Evolutionary conservation across 2,797 vertebrate genomes (phyloP).

Genomic region (Crocodylus rhombifer): DNA sequence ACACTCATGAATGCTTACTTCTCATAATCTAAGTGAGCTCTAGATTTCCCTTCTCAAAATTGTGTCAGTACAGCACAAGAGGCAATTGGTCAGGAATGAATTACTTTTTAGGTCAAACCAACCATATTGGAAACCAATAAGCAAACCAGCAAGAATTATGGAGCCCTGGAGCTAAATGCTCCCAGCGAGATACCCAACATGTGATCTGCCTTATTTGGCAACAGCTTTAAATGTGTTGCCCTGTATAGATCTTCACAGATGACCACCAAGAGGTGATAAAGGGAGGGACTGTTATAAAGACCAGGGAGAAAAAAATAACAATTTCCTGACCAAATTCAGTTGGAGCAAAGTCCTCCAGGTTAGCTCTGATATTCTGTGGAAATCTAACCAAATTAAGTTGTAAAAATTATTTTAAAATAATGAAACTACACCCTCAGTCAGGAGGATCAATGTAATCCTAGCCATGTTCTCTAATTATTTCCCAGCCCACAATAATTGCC

Average conservation of each 20-base stretch:
- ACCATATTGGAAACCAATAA: neutral
- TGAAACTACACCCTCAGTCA: neutral
- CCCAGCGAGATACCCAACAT: accelerated
- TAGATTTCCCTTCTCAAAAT: neutral
- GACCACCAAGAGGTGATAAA: neutral
- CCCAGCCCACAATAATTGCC: neutral
- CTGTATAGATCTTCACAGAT: neutral
- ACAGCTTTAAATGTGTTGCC: neutral
- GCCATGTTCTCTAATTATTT: neutral
- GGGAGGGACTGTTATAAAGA: neutral
- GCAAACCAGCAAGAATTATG: neutral
- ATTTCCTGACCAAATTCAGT: neutral
- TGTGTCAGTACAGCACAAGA: neutral
- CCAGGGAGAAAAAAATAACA: neutral
- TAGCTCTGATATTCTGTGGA: neutral
- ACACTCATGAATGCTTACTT: accelerated
- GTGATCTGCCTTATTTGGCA: neutral
- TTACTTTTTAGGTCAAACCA: too few relatives aligned
- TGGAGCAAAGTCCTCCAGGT: neutral
- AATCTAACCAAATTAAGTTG: neutral
- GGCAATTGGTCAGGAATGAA: too few relatives aligned
- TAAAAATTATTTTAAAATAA: neutral
- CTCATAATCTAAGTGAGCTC: neutral
- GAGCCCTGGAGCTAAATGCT: neutral
- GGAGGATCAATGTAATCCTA: neutral